phyloP scores from a whole-genome alignment of 2,797 vertebrate species.

The Sebastes ruberrimus region DNA sequence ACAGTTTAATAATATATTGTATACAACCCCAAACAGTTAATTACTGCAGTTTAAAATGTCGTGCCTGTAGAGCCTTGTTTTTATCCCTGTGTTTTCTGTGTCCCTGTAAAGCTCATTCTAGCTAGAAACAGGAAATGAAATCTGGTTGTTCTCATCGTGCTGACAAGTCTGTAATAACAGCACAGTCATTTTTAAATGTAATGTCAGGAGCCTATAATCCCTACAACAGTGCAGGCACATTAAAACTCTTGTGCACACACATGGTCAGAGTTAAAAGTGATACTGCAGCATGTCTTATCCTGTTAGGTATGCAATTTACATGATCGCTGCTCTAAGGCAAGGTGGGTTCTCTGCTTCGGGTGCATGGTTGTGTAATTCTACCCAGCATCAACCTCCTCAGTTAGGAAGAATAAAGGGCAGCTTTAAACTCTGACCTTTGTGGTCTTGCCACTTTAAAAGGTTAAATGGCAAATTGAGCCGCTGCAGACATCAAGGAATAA shows the following conservation, averaged over 20 bases:
- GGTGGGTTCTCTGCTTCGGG: background rate
- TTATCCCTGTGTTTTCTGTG: constrained; percentile 7
- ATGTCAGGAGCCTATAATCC: constrained; percentile 29
- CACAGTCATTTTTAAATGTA: constrained; percentile 19
- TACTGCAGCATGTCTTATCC: constrained; percentile 57
- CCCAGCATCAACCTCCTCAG: constrained; percentile 12
- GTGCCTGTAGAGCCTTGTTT: background rate
- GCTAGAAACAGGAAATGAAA: constrained; percentile 66
- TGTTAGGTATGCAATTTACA: constrained; percentile 57
- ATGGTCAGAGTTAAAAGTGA: constrained; percentile 35
- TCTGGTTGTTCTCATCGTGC: constrained; percentile 40
- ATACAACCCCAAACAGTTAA: background rate
- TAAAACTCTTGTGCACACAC: constrained; percentile 20
- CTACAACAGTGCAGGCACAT: background rate
- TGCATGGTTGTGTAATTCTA: constrained; percentile 56
- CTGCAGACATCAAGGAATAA: constrained; percentile 38
- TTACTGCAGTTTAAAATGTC: background rate
- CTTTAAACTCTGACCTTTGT: constrained; percentile 45
- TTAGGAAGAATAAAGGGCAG: constrained; percentile 35
- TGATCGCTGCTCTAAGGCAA: background rate
- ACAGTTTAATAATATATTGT: background rate
- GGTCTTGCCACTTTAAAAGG: constrained; percentile 24
- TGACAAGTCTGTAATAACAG: constrained; percentile 44
- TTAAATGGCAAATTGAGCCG: constrained; percentile 23
- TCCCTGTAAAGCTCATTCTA: constrained; percentile 39